These are phyloP conservation scores for Sitta europaea DNA, from an alignment of 2,113 vertebrate species.

Conservation along the genomic window DNA sequence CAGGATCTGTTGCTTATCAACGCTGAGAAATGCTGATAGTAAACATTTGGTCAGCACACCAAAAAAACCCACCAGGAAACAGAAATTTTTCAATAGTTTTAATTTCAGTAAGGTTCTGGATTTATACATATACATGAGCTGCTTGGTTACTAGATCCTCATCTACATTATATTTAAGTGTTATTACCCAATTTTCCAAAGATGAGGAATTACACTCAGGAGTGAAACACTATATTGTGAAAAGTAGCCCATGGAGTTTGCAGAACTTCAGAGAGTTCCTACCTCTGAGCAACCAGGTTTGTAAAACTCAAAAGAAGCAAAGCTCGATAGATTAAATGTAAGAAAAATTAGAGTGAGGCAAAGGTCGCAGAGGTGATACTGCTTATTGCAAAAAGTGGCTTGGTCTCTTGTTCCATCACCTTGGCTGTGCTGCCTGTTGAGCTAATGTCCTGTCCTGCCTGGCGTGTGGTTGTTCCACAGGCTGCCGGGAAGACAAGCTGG, in stretches of 20 bases:
- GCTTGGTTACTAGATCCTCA: neutral
- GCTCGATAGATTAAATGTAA: neutral
- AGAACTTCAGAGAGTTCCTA: neutral
- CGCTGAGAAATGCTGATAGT: neutral
- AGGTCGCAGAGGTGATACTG: neutral
- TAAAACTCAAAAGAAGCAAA: neutral
- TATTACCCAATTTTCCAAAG: neutral
- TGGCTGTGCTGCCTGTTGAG: neutral
- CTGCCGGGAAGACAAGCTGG: neutral
- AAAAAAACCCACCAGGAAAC: neutral
- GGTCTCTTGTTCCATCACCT: neutral
- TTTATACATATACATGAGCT: neutral
- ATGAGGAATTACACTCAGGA: neutral
- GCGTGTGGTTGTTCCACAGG: fast-evolving
- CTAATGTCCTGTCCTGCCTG: fast-evolving
- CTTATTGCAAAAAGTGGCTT: neutral
- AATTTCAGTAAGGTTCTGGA: neutral
- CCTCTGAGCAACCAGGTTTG: neutral
- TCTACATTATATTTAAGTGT: neutral
- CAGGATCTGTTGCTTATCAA: neutral
- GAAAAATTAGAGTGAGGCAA: neutral
- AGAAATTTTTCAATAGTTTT: neutral
- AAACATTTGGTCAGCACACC: neutral
- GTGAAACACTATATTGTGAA: neutral
- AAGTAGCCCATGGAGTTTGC: neutral